phyloP scores from a whole-genome alignment of 2,797 vertebrate genomes.

The Potorous gilbertii region DNA sequence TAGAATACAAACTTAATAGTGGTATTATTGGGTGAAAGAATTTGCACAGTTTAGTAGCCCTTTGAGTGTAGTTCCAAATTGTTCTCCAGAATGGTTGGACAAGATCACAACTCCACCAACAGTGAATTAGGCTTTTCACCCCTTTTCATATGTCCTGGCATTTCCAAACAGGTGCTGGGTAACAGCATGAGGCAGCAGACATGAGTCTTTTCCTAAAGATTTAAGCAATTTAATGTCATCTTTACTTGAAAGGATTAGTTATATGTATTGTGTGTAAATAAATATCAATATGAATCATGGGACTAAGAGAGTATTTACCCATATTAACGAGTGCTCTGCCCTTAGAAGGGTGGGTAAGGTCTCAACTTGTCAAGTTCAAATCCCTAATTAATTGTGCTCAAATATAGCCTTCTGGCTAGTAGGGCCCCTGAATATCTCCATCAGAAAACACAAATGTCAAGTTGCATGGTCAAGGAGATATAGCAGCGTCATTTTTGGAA shows the following conservation, averaged over 20 bases:
- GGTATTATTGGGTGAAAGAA: too few relatives aligned
- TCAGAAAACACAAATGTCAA: too few relatives aligned
- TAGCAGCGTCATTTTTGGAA: not conserved
- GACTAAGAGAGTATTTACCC: constrained; percentile 32
- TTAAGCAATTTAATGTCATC: constrained; percentile 35
- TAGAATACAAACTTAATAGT: not conserved
- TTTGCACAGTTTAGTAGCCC: not conserved
- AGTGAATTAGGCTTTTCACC: not conserved
- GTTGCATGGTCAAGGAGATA: not conserved
- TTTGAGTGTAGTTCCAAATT: not conserved
- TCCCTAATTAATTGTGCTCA: not conserved
- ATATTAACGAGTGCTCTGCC: not conserved
- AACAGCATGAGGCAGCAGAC: not conserved
- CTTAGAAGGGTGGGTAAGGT: constrained; percentile 12
- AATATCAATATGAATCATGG: constrained; percentile 13
- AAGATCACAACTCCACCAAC: not conserved
- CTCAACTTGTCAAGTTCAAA: constrained; percentile 34
- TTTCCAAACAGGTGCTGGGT: not conserved
- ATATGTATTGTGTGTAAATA: constrained; percentile 8
- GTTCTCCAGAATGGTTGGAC: not conserved
- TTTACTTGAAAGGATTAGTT: constrained; percentile 38
- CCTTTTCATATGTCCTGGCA: not conserved
- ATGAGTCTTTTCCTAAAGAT: not conserved
- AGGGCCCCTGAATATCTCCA: not conserved
- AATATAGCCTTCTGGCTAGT: too few relatives aligned